Base-by-base conservation (phyloP, 2,888 invertebrate species). In the Macrosiphum euphorbiae region DNA sequence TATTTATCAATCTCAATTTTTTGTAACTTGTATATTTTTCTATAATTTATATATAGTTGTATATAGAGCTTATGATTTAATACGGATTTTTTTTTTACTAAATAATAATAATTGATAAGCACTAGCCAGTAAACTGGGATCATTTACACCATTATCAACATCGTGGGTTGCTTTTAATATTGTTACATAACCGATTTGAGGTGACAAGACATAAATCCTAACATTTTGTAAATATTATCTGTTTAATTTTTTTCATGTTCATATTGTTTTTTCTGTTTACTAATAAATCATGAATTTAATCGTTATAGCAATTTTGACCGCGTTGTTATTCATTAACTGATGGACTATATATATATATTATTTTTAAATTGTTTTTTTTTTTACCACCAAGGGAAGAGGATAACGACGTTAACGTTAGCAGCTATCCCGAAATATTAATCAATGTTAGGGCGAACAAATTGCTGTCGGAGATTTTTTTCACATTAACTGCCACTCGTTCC, bases 341-440 rank as follows among this genome's bases (percentile, higher is more conserved):
- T 35, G 47, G 47, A 86, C 35, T 86, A 61, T 86, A 28, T 84
- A 41, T 91, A 58, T 92, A 35, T 58, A 85, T 91, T n/a, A 35
- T 61, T 88, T 50, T 92, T 61, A 85, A 91, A 91, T 91, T 91
- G 55, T 91, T 86, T 35, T 55, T 61, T 78, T 55, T 89, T 55
- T 85, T 61, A 28, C 47, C 41, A 52, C 67, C 67, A 52, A 50
- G 90, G 90, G 90, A 90, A 41, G 90, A 52, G 90, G 90, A 90
- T 94, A 94, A 94, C 90, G 94, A 94, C 67, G 47, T 94, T 93
- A 90, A 93, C 84, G 61, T 94, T 94, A 86, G 86, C 94, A 61
- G 94, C 85, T 90, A 94, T 94, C 89, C 94, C 90, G 35, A 94
- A 94, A 94, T 94, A 90, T 94, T 90, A 94, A 94, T 94, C 94